Evolutionary conservation across 2,113 vertebrate genomes (phyloP), one percentile per base, ranked within the genome.

Genomic region (Candoia aspera): DNA sequence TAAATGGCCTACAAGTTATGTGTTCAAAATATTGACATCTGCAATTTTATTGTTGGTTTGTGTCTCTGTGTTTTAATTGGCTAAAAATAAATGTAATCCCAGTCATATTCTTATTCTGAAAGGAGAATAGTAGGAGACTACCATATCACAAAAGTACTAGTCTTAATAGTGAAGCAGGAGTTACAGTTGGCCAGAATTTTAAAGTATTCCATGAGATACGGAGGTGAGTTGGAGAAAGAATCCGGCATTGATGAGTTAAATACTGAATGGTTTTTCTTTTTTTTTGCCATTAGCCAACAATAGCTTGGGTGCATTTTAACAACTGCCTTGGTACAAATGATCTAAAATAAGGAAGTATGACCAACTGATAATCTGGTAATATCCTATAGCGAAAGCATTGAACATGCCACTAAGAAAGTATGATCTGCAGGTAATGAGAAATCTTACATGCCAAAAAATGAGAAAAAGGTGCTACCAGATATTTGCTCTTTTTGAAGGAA

Each of bases 181-280:
- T 85, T 85, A 33, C 19, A 58, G 26, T 93, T 86, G 19, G 33
- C 59, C 64, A 37, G 11, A 79, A 73, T 21, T 86, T 86, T 62
- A 42, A 79, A 59, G 17, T 59, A 42, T 91, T 91, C 58, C 79
- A 87, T 79, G 24, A 86, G 42, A 84, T 54, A 55, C 1, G 33
- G 11, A n/a, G 33, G n/a, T 49, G 29, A 33, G 49, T 37, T 33
- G n/a, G 15, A 46, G 59, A 8, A 17, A 46, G 42, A 55, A 91
- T n/a, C 60, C 54, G 37, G 42, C 33, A 58, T 37, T 53, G 53
- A 87, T 53, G 57, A 57, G 87, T 91, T 73, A 91, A 91, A 73
- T n/a, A 46, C 33, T 46, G 29, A 86, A 55, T 54, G 29, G 57
- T 58, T 49, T 12, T 54, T 68, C 33, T 12, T 73, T 73, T 33